Evolutionary conservation across 2,888 invertebrate species (phyloP).

Genomic region (Prostheceraeus crozeri): DNA sequence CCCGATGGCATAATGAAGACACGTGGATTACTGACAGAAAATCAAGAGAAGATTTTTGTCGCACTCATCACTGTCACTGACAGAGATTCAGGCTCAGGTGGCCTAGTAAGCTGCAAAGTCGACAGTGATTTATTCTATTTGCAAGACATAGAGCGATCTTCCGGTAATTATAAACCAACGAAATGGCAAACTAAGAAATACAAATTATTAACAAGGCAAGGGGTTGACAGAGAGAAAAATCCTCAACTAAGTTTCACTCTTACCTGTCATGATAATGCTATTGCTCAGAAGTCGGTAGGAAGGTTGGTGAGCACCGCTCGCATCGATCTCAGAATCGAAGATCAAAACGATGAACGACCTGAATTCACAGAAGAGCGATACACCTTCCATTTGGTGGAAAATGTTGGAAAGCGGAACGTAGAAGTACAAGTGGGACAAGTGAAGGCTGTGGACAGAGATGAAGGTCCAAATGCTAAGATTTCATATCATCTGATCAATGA

Average conservation of each 20-base stretch:
- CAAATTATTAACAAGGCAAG: too few relatives aligned
- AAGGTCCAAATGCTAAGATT: constrained; percentile 19
- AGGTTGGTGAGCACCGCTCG: constrained; percentile 27
- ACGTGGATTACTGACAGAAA: background rate
- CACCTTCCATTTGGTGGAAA: constrained; percentile 30
- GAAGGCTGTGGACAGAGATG: constrained; percentile 29
- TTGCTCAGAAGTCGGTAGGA: too few relatives aligned
- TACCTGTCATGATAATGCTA: too few relatives aligned
- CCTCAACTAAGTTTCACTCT: too few relatives aligned
- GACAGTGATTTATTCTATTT: too few relatives aligned
- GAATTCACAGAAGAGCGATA: constrained; percentile 26
- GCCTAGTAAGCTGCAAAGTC: too few relatives aligned
- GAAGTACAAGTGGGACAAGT: constrained; percentile 16
- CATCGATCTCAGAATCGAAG: constrained; percentile 7
- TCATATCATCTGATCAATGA: constrained; percentile 17
- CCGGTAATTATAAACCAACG: too few relatives aligned
- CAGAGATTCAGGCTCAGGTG: constrained; percentile 1
- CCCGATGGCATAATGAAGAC: background rate
- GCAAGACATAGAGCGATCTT: too few relatives aligned
- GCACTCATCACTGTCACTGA: constrained; percentile 1
- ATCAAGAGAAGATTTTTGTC: constrained; percentile 4
- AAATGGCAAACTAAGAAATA: too few relatives aligned
- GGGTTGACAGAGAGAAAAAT: too few relatives aligned
- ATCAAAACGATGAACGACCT: constrained; percentile 34
- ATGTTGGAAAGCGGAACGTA: constrained; percentile 24